Evolutionary conservation across 2,888 invertebrate species (phyloP), one percentile per base, ranked within the genome.

Genomic region (Mesoligia furuncula): DNA sequence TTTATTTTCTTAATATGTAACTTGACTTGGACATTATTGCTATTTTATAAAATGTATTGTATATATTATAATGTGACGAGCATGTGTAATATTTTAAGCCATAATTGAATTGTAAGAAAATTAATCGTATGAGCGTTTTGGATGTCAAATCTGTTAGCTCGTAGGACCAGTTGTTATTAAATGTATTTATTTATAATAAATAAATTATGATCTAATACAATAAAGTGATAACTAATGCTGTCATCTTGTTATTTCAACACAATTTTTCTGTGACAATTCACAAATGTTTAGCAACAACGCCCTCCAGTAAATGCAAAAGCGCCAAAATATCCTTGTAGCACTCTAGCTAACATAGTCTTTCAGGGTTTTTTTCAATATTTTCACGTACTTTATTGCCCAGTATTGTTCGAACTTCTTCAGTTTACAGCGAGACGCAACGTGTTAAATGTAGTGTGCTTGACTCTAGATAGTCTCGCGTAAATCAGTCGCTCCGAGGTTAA

Each of bases 381-480:
- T 62, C 27, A 59, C 48, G 68, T 87, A 91, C 91, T 88, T 88
- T 31, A 89, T 89, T 5, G 89, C 90, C 92, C 92, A 92, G 77
- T 90, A 84, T 76, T 91, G 83, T 75, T 89, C 90, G 31, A 91
- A 82, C 73, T 91, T 91, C 69, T 88, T 89, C 66, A 92, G 79
- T 74, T 91, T 91, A 31, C 83, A 31, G 87, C 1, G 87, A 88
- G 0, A 82, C 80, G 77, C 0, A 87, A 85, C 0, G 86, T 86
- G 81, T 93, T 92, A 80, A 93, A 92, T 20, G 93, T 92, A 7
- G 92, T 91, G 73, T 92, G 89, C 64, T 79, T 87, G 65, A 92
- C 89, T 11, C 88, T 90, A 45, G 89, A 87, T 54, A 90, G 85
- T 48, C 91, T 84, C 92, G 70, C 92, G 78, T 89, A 92, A n/a